phyloP scores from a whole-genome alignment of 23 tunicate species.

The Halocynthia roretzi region DNA sequence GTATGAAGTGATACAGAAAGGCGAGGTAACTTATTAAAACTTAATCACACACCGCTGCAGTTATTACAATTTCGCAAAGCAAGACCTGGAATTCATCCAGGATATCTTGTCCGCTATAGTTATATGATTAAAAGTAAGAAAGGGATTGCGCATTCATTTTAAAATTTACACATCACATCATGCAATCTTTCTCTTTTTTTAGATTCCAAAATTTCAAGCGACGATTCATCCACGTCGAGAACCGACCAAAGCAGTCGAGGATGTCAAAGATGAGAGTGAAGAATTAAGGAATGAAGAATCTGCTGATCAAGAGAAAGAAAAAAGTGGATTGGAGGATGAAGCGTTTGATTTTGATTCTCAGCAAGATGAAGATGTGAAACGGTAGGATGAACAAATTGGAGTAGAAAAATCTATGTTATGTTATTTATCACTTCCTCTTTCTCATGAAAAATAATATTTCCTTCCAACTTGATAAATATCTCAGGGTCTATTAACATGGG shows the following conservation, averaged over 20 bases:
- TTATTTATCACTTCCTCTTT: not conserved
- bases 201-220: constrained; percentile 10
- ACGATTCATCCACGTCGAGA: constrained; percentile 24
- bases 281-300: not conserved
- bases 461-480: too few species aligned
- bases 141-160: too few species aligned
- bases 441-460: too few species aligned
- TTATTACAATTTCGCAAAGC: not conserved
- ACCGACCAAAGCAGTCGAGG: not conserved
- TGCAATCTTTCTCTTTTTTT: not conserved
- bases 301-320: constrained; percentile 1
- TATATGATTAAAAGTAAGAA: not conserved
- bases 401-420: not conserved
- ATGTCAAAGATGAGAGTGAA: not conserved
- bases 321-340: constrained; percentile 16
- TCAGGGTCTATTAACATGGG: too few species aligned
- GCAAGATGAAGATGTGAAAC: constrained; percentile 53
- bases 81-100: not conserved
- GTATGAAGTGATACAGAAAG: constrained; percentile 37
- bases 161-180: not conserved
- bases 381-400: constrained; percentile 7
- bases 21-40: constrained; percentile 24
- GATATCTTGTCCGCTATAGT: not conserved
- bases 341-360: constrained; percentile 96
- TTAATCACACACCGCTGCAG: not conserved